Evolutionary conservation across 2,888 invertebrate species (phyloP), one percentile per base, ranked within the genome.

Genomic region (Xestia rhomboidea): DNA sequence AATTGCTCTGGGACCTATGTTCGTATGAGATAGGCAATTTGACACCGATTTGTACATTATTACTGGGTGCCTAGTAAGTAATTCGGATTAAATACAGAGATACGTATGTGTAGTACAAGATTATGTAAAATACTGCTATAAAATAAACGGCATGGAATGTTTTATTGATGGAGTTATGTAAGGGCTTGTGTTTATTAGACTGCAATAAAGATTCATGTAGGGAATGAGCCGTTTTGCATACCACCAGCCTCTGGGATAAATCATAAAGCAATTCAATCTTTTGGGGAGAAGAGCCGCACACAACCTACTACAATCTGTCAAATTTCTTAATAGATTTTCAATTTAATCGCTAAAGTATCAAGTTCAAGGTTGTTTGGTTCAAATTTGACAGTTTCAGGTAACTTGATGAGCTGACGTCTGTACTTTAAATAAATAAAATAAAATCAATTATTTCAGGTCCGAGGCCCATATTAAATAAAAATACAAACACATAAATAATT

Each of bases 1-100:
- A 89, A 91, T 91, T 91, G 89, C 79, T 88, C 73, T 79, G 88
- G 86, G 89, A 84, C 84, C 81, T 57, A 68, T 67, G 76, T 77
- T 68, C 79, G 63, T 75, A 82, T 76, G 75, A 82, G 81, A 81
- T 86, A 85, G 83, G 76, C 82, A 84, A 89, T 85, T 83, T 86
- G 85, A 84, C 76, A 77, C 73, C 77, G 73, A 81, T 83, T 82
- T 86, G 78, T 81, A 79, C 64, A 68, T 68, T 79, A 84, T 71
- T 74, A 73, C 74, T 79, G 27, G 21, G 82, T 81, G 38, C 41
- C 18, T 21, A 81, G 18, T 60, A 10, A 7, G 10, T 44, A 34
- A 77, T 76, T 74, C 10, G 51, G 51, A 38, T 66, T 76, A 69
- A 64, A 69, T 63, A 69, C 57, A 68, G 30, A 68, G 60, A 38